Base-by-base conservation (phyloP, 2,797 vertebrate genomes). In the Heliangelus exortis region DNA sequence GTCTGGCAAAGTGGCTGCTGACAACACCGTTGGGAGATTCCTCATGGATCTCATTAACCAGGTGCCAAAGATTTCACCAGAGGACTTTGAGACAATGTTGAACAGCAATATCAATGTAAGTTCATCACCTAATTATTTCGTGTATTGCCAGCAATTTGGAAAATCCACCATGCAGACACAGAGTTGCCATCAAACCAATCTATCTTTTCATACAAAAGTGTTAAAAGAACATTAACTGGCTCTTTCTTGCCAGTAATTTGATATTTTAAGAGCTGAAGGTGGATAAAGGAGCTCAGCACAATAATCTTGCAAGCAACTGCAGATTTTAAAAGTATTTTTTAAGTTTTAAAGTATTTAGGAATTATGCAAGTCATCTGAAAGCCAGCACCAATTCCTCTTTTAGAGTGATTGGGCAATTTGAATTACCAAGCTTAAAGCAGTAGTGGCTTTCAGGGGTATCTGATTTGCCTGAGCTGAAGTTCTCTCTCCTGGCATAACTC, bases 31-130 rank as follows among this genome's bases (percentile, higher is more conserved):
- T 2, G 99, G 99, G 7, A 99, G 99, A 22, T 99, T 99, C 97
- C 98, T 99, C 89, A 99, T 99, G 98, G 99, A 99, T 96, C 98
- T 99, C 96, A 98, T 99, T 81, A 99, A 99, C 97, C 99, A 99
- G 90, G 99, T 99, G 74, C 99, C 99, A 82, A 99, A 99, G 97
- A 99, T 99, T 95, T 90, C 98, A 33, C 98, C 99, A 1, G 99
- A 99, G 95, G 99, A 99, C 97, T 99, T 99, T 59, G 99, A 99
- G 96, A 99, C 98, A 95, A 99, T 99, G 99, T 98, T 99, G 95
- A 99, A 99, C 96, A 99, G 99, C 93, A 99, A 99, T 97, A 99
- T 99, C 95, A 99, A 99, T 15, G 99, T 99, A 96, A 98, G 99
- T 97, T 61, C 31, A 31, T 80, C 1, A 54, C 61, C 18, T 58